These are phyloP conservation scores for Parascotia fuliginaria DNA, from an alignment of 2,888 invertebrate genomes.

Conservation along the genomic window DNA sequence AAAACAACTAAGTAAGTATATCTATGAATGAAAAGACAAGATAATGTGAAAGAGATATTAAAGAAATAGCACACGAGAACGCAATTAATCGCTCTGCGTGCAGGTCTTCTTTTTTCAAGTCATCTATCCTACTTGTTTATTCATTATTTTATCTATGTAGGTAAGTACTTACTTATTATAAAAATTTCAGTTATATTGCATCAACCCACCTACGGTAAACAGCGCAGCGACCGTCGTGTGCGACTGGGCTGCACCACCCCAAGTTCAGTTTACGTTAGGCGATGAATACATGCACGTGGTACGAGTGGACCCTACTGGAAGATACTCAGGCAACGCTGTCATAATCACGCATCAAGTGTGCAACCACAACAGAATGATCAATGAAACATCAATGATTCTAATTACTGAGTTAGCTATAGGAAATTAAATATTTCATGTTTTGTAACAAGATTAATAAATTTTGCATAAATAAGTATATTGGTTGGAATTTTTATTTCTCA, in stretches of 20 bases:
- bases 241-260: conserved; percentile 75
- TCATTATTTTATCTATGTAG: too few species aligned
- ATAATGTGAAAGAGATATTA: too few species aligned
- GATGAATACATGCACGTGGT: conserved; percentile 74
- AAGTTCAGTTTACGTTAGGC: conserved; percentile 68
- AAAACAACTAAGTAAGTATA: too few species aligned
- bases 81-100: too few species aligned
- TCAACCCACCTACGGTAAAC: conserved; percentile 66
- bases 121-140: too few species aligned
- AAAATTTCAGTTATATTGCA: conserved; percentile 71
- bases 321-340: conserved; percentile 66
- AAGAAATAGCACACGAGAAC: too few species aligned
- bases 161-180: too few species aligned
- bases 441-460: background rate
- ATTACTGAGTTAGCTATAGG: background rate
- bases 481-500: too few species aligned
- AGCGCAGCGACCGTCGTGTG: conserved; percentile 67
- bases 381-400: background rate
- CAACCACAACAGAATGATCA: conserved; percentile 51
- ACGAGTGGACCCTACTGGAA: conserved; percentile 65
- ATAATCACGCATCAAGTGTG: conserved; percentile 72
- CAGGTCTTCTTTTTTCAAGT: too few species aligned
- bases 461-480: too few species aligned
- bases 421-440: background rate
- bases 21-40: too few species aligned